Evolutionary conservation across 23 tunicate genomes (phyloP).

Genomic region (Halocynthia aurantium): DNA sequence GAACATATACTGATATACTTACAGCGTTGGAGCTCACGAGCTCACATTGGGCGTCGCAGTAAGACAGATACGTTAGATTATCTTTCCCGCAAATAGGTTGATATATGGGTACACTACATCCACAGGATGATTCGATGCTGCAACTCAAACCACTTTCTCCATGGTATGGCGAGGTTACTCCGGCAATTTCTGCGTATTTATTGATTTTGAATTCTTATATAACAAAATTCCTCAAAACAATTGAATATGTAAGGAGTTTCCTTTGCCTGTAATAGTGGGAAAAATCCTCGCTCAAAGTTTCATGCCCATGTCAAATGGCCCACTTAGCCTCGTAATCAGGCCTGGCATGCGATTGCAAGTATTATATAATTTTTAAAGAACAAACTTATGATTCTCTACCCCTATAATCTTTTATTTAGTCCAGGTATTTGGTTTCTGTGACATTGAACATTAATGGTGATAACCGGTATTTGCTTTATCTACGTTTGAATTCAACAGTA

Average conservation of each 20-base stretch:
- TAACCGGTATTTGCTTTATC: too few species aligned
- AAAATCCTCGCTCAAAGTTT: background rate
- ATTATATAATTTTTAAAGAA: too few species aligned
- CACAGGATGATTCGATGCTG: constrained; percentile 7
- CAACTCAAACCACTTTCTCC: background rate
- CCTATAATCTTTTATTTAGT: too few species aligned
- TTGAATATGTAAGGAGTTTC: background rate
- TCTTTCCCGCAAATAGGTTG: constrained; percentile 22
- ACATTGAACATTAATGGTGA: too few species aligned
- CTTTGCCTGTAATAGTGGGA: background rate
- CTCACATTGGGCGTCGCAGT: constrained; percentile 9
- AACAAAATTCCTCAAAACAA: background rate
- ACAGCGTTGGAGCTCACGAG: background rate
- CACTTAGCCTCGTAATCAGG: too few species aligned
- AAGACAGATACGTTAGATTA: constrained; percentile 17
- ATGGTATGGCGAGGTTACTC: constrained; percentile 3
- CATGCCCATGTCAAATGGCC: too few species aligned
- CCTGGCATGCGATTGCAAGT: too few species aligned
- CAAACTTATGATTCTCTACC: too few species aligned
- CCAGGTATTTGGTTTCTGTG: too few species aligned
- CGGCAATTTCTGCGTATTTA: constrained; percentile 22
- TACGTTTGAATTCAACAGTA: too few species aligned
- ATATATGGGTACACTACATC: constrained; percentile 2
- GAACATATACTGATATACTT: too few species aligned
- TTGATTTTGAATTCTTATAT: background rate